phyloP scores from a whole-genome alignment of 2,888 invertebrate species.

The Nasonovia ribisnigri region DNA sequence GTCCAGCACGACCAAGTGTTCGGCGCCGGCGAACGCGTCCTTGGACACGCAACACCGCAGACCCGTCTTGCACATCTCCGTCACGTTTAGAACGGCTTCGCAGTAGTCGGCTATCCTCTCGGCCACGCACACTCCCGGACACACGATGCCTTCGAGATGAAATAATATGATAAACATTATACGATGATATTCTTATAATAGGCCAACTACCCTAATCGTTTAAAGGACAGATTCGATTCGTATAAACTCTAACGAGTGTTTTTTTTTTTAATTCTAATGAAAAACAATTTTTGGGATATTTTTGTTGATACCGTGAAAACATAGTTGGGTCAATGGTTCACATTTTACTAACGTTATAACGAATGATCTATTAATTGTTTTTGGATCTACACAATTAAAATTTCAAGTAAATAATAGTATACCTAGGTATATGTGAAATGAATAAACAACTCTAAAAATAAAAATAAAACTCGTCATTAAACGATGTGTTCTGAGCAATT shows the following conservation, averaged over 20 bases:
- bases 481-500: neutral
- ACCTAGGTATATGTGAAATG: neutral
- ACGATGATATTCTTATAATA: neutral
- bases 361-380: neutral
- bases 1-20: constrained; percentile 81
- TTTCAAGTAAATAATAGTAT: neutral
- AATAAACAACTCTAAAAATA: neutral
- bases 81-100: constrained; percentile 83
- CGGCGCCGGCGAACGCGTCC: constrained; percentile 78
- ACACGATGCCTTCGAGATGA: constrained; percentile 69
- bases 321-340: neutral
- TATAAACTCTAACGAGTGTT: neutral
- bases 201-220: neutral
- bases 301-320: neutral
- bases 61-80: constrained; percentile 81
- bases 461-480: neutral
- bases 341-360: neutral
- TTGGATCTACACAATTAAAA: neutral
- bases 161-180: constrained; percentile 26
- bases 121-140: constrained; percentile 87
- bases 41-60: constrained; percentile 86
- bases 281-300: neutral
- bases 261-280: neutral
- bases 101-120: constrained; percentile 87
- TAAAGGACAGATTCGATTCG: neutral